These are phyloP conservation scores for Galeopsomyia nigrocyanea DNA, from an alignment of 2,888 invertebrate genomes.

Conservation along the genomic window DNA sequence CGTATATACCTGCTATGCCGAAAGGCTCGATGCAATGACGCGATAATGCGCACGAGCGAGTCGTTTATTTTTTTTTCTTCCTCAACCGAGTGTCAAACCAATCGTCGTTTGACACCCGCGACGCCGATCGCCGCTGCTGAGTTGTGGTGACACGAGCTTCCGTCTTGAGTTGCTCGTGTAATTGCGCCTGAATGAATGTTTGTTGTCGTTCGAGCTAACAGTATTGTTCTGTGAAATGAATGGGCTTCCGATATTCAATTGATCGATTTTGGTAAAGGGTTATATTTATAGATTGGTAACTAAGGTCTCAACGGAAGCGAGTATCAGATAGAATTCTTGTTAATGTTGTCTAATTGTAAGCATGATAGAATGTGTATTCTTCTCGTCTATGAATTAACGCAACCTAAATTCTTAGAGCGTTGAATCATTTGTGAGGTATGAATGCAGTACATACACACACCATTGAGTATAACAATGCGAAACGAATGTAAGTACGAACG, in stretches of 20 bases:
- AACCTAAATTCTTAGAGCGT: no score
- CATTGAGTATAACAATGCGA: no score
- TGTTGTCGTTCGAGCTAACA: neutral
- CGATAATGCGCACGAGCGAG: conserved; percentile 29
- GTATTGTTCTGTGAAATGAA: conserved; percentile 21
- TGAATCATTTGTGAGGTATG: no score
- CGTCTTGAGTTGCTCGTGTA: conserved; percentile 18
- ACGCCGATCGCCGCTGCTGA: conserved; percentile 7
- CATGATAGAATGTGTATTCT: neutral
- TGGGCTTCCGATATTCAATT: conserved; percentile 12
- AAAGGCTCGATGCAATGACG: conserved; percentile 25
- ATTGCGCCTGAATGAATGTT: conserved; percentile 13
- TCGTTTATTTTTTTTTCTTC: neutral
- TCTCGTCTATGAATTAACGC: no score
- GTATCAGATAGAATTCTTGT: conserved; percentile 7
- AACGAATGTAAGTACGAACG: no score
- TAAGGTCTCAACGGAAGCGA: neutral
- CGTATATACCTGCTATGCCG: conserved; percentile 12
- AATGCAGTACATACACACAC: no score
- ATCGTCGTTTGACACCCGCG: conserved; percentile 21
- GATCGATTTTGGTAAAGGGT: conserved; percentile 16
- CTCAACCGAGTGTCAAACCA: neutral
- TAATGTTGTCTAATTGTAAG: neutral
- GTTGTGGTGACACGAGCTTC: conserved; percentile 35
- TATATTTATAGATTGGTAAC: conserved; percentile 22